Conservation (phyloP, 2,797 vertebrate genomes). For the Steatocranus sp. region DNA sequence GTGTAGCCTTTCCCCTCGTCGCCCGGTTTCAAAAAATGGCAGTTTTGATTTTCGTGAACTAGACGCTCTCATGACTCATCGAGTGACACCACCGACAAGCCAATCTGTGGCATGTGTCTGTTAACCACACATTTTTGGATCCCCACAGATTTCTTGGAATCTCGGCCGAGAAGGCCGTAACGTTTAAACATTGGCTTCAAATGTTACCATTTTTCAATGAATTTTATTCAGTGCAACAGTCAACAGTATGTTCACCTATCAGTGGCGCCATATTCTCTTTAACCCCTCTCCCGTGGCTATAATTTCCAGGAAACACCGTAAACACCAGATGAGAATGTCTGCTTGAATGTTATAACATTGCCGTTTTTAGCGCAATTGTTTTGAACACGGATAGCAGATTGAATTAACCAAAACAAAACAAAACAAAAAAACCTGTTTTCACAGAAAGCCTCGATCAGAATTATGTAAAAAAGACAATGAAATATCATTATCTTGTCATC, state of each 20-base stretch:
- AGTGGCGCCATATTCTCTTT: not conserved
- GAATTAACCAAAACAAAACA: not conserved
- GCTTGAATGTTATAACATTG: not conserved
- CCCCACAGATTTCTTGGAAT: not conserved
- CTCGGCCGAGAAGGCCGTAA: not conserved
- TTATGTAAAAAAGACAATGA: not conserved
- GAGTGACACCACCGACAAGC: accelerated
- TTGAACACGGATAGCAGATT: not conserved
- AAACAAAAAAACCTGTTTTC: accelerated
- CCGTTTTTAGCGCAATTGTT: not conserved
- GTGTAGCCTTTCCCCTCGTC: not conserved
- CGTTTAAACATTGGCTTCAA: not conserved
- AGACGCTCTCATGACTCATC: not conserved
- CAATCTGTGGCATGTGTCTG: not conserved
- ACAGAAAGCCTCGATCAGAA: not conserved
- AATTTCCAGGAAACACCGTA: not conserved
- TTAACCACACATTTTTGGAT: not conserved
- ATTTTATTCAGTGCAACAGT: not conserved
- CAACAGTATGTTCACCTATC: not conserved
- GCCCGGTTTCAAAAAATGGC: accelerated
- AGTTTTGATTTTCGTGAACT: not conserved
- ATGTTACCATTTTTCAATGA: not conserved
- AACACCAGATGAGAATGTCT: not conserved
- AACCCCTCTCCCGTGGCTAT: not conserved
- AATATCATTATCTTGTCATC: not conserved